Conservation (phyloP, 2,888 invertebrate species). For the Drosophila limbata region DNA sequence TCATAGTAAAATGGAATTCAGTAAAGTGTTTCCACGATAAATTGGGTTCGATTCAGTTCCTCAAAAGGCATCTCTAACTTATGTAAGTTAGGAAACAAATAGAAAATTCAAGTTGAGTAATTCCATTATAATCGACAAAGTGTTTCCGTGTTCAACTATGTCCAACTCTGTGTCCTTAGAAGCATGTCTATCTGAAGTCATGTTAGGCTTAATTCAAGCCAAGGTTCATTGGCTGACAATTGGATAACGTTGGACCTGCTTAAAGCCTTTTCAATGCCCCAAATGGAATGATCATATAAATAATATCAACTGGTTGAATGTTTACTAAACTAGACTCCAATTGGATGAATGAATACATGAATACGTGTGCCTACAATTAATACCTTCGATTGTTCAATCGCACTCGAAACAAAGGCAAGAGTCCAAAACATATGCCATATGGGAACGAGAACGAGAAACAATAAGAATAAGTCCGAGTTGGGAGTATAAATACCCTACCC, state of each 20-base stretch:
- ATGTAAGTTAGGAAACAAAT: neutral
- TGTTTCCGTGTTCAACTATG: no score
- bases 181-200: neutral
- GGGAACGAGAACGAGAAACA: conserved; percentile 1
- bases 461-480: conserved; percentile 1
- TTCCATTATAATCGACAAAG: no score
- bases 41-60: neutral
- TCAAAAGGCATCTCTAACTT: neutral
- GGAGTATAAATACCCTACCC: conserved; percentile 33
- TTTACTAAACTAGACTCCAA: conserved; percentile 6
- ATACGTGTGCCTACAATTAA: neutral
- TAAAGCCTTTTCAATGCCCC: neutral
- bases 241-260: neutral
- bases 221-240: neutral
- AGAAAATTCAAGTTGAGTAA: no score
- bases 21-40: neutral
- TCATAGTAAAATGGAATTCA: neutral
- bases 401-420: neutral
- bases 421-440: conserved; percentile 10
- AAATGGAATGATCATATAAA: neutral
- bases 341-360: conserved; percentile 1
- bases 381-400: neutral
- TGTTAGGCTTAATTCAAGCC: neutral
- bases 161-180: no score
- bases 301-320: neutral